phyloP scores from a whole-genome alignment of 2,888 invertebrate genomes.

The Sthenelais limicola region DNA sequence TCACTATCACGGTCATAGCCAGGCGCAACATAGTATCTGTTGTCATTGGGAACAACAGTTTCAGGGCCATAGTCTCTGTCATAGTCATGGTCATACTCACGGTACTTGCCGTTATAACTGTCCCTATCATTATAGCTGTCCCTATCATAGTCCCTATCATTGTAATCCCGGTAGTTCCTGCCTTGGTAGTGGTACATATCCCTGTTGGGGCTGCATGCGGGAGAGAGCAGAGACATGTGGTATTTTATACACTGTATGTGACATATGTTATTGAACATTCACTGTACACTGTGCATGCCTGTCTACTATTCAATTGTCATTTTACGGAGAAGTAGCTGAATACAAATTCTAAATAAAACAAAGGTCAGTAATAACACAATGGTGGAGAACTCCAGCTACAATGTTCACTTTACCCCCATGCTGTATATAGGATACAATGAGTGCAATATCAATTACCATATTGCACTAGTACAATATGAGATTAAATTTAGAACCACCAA shows the following conservation, averaged over 20 bases:
- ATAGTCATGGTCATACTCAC: conserved; percentile 30
- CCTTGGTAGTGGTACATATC: conserved; percentile 30
- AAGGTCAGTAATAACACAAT: too few species aligned
- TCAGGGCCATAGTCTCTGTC: conserved; percentile 32
- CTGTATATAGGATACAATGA: too few species aligned
- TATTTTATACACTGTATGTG: conserved; percentile 3
- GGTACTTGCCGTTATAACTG: conserved; percentile 14
- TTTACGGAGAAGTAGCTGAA: too few species aligned
- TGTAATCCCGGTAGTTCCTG: conserved; percentile 27
- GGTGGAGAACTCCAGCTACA: too few species aligned
- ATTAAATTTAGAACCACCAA: too few species aligned
- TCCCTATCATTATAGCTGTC: conserved; percentile 16
- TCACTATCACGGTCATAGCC: conserved; percentile 5
- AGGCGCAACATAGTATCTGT: conserved; percentile 18
- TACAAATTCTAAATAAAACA: too few species aligned
- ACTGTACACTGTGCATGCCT: background rate
- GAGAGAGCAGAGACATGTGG: background rate
- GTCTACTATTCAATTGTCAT: too few species aligned
- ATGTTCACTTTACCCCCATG: too few species aligned
- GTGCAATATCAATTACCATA: too few species aligned
- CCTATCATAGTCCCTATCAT: background rate
- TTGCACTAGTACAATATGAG: too few species aligned
- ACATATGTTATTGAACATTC: background rate
- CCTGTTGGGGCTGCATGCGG: conserved; percentile 27
- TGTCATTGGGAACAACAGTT: conserved; percentile 10